A percentile compares a stretch with the other conserved stretches of the same genome.
Conservation (phyloP, 2,797 vertebrate species). For the Petrocephalus schoutedeni region DNA sequence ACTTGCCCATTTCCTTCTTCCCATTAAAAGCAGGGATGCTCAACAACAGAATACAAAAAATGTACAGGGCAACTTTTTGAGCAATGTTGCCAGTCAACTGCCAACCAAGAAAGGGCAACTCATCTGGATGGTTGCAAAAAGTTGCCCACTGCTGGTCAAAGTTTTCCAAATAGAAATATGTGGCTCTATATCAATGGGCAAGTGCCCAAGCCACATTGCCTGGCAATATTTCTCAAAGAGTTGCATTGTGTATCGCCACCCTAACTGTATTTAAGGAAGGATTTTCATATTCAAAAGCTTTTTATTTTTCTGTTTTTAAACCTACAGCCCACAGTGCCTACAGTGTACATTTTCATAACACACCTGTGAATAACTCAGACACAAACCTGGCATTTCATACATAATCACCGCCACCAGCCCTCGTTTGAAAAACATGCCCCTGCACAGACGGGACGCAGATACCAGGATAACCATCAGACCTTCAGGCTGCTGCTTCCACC, state of each 20-base stretch:
- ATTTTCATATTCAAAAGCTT: conserved; percentile 45
- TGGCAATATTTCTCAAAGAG: neutral
- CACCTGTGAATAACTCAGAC: conserved; percentile 50
- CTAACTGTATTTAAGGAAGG: conserved; percentile 29
- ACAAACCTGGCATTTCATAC: neutral
- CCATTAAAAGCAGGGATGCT: neutral
- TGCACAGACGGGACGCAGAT: neutral
- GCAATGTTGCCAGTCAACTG: neutral
- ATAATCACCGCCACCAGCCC: neutral
- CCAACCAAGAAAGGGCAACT: neutral
- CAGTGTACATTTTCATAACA: conserved; percentile 32
- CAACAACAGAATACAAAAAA: neutral
- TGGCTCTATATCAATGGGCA: neutral
- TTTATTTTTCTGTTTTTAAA: neutral
- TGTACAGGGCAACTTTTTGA: neutral
- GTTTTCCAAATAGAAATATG: neutral
- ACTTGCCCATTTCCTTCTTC: neutral
- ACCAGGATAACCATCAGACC: neutral
- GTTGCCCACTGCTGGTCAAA: neutral
- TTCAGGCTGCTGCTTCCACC: neutral
- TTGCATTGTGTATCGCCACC: neutral
- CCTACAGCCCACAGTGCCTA: neutral
- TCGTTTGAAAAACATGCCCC: neutral
- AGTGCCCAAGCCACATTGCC: neutral
- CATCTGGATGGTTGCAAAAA: neutral